Evolutionary conservation across 2,888 invertebrate species (phyloP), one percentile per base, ranked within the genome.

Genomic region (Chloromyia formosa): DNA sequence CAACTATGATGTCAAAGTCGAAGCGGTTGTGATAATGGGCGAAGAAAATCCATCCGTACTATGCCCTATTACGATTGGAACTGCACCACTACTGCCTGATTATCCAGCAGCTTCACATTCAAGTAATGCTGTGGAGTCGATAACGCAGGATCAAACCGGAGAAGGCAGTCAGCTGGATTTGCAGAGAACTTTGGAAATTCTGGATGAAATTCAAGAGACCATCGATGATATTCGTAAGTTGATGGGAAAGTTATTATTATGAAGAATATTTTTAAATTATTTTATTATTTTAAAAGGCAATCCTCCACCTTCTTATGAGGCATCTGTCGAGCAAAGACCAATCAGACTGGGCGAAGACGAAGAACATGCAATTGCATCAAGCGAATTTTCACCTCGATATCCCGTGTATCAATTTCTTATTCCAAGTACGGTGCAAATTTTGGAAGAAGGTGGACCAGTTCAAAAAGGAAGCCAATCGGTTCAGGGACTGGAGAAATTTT

Each of bases 281-380:
- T n/a, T n/a, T n/a, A n/a, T n/a, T n/a, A n/a, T n/a, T n/a, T n/a
- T 74, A 73, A 20, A 23, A 27, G 60, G 75, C 77, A 0, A 42
- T 86, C 85, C 83, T 12, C 85, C 85, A 4, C 85, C 86, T 9
- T 81, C 84, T 0, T 86, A 85, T 75, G 84, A 85, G 49, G 82
- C 85, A 76, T 83, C 84, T 60, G 81, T 84, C 77, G 82, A 85
- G 79, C 80, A 84, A 81, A 83, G 78, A 0, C 61, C 81, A 49
- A 78, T 81, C 1, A 81, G 82, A 27, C 82, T 84, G 20, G 82
- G 80, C 10, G 83, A 84, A 61, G 82, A 80, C 68, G 84, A 84
- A 77, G 81, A 80, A 1, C 82, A 84, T 68, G 81, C 80, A 0
- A 80, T 81, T 1, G 82, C 81, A 49, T 74, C 79, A 3, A 76